phyloP scores from a whole-genome alignment of 2,797 vertebrate genomes.

The Mus minutoides region DNA sequence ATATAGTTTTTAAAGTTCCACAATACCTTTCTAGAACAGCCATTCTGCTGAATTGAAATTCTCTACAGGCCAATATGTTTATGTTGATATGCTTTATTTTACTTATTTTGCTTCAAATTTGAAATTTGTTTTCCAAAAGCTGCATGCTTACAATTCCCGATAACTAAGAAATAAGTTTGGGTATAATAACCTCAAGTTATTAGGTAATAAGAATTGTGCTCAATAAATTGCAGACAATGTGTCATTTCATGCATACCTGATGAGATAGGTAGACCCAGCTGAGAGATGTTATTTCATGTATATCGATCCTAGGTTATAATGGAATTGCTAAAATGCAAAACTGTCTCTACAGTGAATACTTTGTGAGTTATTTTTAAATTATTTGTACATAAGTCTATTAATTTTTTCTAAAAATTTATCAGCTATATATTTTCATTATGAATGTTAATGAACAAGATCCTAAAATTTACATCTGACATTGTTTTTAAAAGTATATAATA shows the following conservation, averaged over 20 bases:
- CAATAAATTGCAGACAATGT: conserved; percentile 53
- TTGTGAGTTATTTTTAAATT: conserved; percentile 21
- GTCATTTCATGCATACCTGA: conserved; percentile 46
- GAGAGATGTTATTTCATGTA: conserved; percentile 46
- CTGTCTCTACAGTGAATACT: background rate
- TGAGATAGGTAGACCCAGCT: background rate
- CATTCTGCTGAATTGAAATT: background rate
- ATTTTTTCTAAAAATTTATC: conserved; percentile 21
- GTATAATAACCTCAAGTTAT: conserved; percentile 29
- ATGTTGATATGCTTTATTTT: conserved; percentile 27
- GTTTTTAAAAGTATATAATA: background rate
- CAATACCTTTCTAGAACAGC: no score
- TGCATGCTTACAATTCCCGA: background rate
- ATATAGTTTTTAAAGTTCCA: no score
- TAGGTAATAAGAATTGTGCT: background rate
- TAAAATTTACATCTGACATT: background rate
- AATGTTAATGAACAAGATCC: conserved; percentile 42
- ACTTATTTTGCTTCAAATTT: conserved; percentile 51
- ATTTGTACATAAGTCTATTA: background rate
- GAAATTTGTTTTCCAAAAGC: conserved; percentile 44
- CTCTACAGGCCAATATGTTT: background rate
- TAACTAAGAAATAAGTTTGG: conserved; percentile 66
- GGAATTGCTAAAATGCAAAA: conserved; percentile 1
- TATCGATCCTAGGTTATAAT: background rate
- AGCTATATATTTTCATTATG: background rate